Evolutionary conservation across 2,113 vertebrate species (phyloP), one percentile per base, ranked within the genome.

Genomic region (Prunella fulvescens): DNA sequence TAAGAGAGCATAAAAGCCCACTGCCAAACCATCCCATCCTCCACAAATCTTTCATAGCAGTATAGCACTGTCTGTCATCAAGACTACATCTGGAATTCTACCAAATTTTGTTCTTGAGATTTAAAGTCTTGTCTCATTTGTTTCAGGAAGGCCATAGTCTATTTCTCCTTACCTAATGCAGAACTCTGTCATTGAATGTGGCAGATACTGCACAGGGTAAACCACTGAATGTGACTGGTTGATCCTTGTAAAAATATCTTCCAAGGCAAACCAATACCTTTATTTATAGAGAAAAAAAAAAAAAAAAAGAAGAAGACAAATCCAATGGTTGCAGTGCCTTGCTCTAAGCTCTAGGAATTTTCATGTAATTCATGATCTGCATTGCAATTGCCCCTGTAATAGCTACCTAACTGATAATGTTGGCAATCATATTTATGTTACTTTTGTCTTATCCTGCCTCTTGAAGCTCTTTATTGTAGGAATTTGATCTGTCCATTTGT

Each of bases 141-240:
- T 96, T 74, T 96, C 37, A 77, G 66, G 80, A 93, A 85, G 71
- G n/a, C 50, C 72, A 25, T 66, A 40, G n/a, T 72, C 80, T 96
- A 5, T 78, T 78, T 95, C 29, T 65, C 33, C 42, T 96, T 86
- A 92, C 51, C 82, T 91, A 84, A 76, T 88, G 72, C 83, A 86
- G 72, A 79, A 19, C 54, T 79, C 22, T 48, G 37, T 89, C 19
- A 19, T 5, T 95, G 86, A 89, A 77, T 76, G 35, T 78, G 80
- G 45, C 60, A 69, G 87, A 53, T 70, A 45, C 6, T 76, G 73
- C n/a, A 33, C 31, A 80, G 81, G 23, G 25, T 35, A 91, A 72
- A 58, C 40, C 26, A 24, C 19, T 85, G 64, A 71, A 81, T 50
- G 47, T 81, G 90, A 28, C n/a, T 81, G 78, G 23, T 45, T 71